Percentiles rank a stretch among this genome's conserved stretches.
Conservation (phyloP, 1,140 invertebrate species). For the Drosophila gunungcola region DNA sequence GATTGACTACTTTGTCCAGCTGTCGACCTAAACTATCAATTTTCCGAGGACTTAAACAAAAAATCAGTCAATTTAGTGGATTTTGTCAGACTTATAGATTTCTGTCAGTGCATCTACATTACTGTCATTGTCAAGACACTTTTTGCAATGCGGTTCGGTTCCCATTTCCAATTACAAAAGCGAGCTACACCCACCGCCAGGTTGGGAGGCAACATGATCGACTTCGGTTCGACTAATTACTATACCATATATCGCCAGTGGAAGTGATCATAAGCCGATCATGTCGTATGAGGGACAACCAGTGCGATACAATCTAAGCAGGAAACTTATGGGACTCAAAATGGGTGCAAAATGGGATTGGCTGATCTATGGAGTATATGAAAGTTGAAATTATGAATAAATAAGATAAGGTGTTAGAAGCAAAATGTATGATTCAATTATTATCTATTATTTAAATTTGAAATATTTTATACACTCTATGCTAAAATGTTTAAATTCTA, state of each 20-base stretch:
- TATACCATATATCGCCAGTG: slow-evolving; percentile 8
- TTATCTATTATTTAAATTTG: no score
- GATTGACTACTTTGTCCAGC: no score
- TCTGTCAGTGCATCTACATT: slow-evolving; percentile 9
- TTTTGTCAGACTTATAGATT: not conserved
- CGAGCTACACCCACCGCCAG: slow-evolving; percentile 36
- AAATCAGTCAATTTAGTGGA: no score
- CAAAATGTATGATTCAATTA: no score
- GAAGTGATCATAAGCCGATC: slow-evolving; percentile 7
- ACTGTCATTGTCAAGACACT: slow-evolving; percentile 47
- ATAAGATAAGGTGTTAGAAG: slow-evolving; percentile 3
- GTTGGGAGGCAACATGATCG: slow-evolving; percentile 4
- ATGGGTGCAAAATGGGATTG: slow-evolving; percentile 31
- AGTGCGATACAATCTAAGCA: slow-evolving; percentile 43
- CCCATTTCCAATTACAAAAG: slow-evolving; percentile 44
- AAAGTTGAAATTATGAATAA: not conserved
- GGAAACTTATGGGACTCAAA: slow-evolving; percentile 27
- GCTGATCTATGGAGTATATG: not conserved
- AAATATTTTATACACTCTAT: no score
- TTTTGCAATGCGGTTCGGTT: slow-evolving; percentile 16
- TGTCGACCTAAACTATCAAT: no score
- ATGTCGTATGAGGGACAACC: slow-evolving; percentile 24
- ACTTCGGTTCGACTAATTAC: not conserved
- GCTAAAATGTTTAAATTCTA: no score
- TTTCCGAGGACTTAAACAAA: no score